Base-by-base conservation (phyloP, 2,888 invertebrate species). In the Synanthedon andrenaeformis region DNA sequence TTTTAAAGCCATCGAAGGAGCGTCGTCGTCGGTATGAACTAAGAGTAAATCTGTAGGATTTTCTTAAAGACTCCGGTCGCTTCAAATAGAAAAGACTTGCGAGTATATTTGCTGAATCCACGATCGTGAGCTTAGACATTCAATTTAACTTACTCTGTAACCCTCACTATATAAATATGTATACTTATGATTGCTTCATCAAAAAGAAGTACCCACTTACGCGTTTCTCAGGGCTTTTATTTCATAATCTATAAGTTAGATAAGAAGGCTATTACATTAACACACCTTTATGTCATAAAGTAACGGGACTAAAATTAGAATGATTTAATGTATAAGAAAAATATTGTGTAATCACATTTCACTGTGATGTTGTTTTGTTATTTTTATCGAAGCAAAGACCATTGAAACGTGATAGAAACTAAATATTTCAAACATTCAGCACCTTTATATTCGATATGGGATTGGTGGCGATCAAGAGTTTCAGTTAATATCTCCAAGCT, bases 101-200 rank as follows among this genome's bases (percentile, higher is more conserved):
- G 70, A 69, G 76, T 76, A 79, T 76, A 79, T 82, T 82, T 82
- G 75, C 79, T 76, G 75, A 79, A 77, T 74, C 76, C 74, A 69
- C 73, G 70, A 74, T 73, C 73, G 74, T 73, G 63, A 75, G 80
- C 79, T 79, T 76, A 78, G 78, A 76, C 77, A 78, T 81, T 82
- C 79, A 79, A 82, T 82, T 82, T 77, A 81, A 82, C 70, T 81
- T 77, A 76, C 74, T 35, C 35, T 74, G 70, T 67, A n/a, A 67
- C 67, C 66, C 73, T 71, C 73, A 73, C 74, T 65, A 67, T 23
- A 23, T 23, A 23, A 23, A 75, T 71, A 78, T 78, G 10, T 35
- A 75, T 71, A 78, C 77, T 76, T 76, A 70, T 72, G 70, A 72
- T 72, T 45, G 45, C 45, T 45, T 45, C 45, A 45, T 45, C 45